These are phyloP conservation scores for Hycleus phaleratus DNA, from an alignment of 1,140 invertebrate genomes.

Conservation along the genomic window DNA sequence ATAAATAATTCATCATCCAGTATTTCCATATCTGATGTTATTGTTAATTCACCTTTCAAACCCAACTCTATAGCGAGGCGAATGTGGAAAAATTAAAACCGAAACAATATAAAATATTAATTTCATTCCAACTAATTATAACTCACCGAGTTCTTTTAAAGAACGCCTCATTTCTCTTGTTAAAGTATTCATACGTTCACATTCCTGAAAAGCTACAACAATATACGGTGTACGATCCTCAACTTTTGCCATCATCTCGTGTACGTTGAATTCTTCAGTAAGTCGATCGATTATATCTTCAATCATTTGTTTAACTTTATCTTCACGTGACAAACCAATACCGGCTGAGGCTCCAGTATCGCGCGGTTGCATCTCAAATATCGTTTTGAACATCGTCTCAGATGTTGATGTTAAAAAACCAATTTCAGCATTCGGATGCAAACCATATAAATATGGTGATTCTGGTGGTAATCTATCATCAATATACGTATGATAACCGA, in stretches of 20 bases:
- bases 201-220: conserved; percentile 91
- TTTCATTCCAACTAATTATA: conserved; percentile 43
- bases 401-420: conserved; percentile 83
- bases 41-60: conserved; percentile 76
- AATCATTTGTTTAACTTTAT: conserved; percentile 71
- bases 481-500: conserved; percentile 84
- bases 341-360: conserved; percentile 61
- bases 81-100: too few species aligned
- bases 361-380: conserved; percentile 87
- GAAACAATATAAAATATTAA: background rate
- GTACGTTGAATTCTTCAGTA: conserved; percentile 81
- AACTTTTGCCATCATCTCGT: conserved; percentile 76
- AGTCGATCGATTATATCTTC: conserved; percentile 87
- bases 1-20: conserved; percentile 76
- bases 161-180: conserved; percentile 73
- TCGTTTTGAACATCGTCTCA: conserved; percentile 78
- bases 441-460: conserved; percentile 82
- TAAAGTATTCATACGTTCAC: conserved; percentile 88
- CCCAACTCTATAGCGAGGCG: conserved; percentile 13
- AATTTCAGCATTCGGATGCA: conserved; percentile 93
- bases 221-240: conserved; percentile 88
- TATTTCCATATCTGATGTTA: conserved; percentile 86
- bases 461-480: conserved; percentile 80
- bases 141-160: conserved; percentile 67
- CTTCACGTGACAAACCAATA: conserved; percentile 63